These are phyloP conservation scores for Clarias magur DNA, from an alignment of 2,113 vertebrate species.

Conservation along the genomic window DNA sequence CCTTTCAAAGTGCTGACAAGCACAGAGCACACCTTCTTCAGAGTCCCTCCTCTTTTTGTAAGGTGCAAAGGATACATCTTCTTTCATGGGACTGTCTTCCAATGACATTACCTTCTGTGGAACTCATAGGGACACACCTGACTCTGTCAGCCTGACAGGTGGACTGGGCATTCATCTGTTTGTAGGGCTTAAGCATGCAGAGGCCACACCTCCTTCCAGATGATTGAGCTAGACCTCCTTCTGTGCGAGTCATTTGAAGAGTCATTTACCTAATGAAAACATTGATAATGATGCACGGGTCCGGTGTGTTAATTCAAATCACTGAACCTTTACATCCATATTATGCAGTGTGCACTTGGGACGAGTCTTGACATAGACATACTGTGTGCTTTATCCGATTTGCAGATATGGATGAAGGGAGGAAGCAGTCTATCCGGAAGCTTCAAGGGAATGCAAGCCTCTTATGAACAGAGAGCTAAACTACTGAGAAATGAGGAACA, in stretches of 20 bases:
- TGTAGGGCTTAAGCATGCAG: background rate
- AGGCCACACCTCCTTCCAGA: background rate
- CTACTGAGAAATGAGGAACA: constrained; percentile 43
- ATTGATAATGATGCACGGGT: background rate
- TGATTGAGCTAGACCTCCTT: background rate
- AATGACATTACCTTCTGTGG: too few species aligned
- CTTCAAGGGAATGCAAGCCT: constrained; percentile 11
- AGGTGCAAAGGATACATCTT: too few species aligned
- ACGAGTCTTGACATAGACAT: background rate
- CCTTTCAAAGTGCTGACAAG: background rate
- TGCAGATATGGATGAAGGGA: background rate
- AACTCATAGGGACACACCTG: background rate
- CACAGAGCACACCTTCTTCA: background rate
- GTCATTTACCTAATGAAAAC: background rate
- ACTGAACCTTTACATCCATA: background rate
- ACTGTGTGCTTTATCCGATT: background rate
- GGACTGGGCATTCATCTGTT: background rate
- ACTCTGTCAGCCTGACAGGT: background rate
- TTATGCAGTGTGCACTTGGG: background rate
- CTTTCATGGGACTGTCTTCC: too few species aligned
- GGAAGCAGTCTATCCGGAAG: constrained; percentile 15
- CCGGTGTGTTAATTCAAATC: background rate
- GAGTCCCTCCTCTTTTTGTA: background rate
- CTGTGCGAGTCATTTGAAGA: too few species aligned
- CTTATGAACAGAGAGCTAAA: constrained; percentile 17